These are phyloP conservation scores for Rhinatrema bivittatum DNA, from an alignment of 2,797 vertebrate genomes.

Conservation along the genomic window DNA sequence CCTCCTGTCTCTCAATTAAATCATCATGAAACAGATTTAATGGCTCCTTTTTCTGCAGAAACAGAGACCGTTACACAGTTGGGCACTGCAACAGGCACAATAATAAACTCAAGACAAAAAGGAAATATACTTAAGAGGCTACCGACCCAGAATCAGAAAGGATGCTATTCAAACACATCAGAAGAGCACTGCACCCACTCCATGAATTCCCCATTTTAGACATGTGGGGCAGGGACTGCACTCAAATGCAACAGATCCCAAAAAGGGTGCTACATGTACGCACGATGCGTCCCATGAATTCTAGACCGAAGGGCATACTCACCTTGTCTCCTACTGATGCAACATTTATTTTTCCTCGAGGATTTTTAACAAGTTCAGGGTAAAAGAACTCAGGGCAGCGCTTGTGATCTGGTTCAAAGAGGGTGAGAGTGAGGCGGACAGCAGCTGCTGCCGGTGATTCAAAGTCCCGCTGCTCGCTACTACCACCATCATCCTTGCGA, in stretches of 20 bases:
- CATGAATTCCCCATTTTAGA: too few species aligned
- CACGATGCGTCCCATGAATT: too few species aligned
- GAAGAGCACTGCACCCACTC: too few species aligned
- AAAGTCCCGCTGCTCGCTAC: conserved; percentile 39
- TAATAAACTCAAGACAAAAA: too few species aligned
- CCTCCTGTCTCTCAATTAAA: conserved; percentile 62
- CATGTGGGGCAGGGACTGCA: too few species aligned
- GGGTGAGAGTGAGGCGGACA: conserved; percentile 59
- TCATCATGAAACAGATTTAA: conserved; percentile 54
- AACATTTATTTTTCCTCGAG: conserved; percentile 37
- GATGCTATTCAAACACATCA: too few species aligned
- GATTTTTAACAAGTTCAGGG: conserved; percentile 62
- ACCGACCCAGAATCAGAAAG: too few species aligned
- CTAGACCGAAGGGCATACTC: too few species aligned
- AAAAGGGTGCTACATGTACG: too few species aligned
- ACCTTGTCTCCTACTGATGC: conserved; percentile 46
- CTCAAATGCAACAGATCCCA: too few species aligned
- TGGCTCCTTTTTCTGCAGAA: conserved; percentile 46
- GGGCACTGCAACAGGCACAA: too few species aligned
- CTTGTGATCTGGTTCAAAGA: conserved; percentile 75
- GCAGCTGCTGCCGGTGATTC: conserved; percentile 40
- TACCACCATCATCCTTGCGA: conserved; percentile 36
- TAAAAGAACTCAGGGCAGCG: conserved; percentile 85
- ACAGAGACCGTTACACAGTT: conserved; percentile 10
- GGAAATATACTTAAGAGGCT: too few species aligned